These are phyloP conservation scores for Podarcis muralis DNA, from an alignment of 2,113 vertebrate species.

Conservation along the genomic window DNA sequence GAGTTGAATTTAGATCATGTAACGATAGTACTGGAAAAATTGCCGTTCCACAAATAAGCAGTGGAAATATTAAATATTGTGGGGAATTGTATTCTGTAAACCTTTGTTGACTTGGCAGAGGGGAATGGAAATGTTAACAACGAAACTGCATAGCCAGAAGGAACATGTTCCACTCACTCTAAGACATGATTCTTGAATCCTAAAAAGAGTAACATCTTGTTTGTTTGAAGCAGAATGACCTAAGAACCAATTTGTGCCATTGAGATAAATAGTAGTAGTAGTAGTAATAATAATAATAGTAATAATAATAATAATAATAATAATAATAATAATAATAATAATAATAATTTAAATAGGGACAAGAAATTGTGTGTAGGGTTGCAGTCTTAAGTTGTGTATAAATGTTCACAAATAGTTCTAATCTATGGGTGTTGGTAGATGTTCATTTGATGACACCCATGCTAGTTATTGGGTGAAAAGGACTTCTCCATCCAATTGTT, in stretches of 20 bases:
- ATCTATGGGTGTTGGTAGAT: neutral
- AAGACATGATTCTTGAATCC: neutral
- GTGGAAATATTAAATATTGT: neutral
- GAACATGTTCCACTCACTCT: neutral
- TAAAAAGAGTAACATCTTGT: neutral
- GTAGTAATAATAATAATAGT: too few species aligned
- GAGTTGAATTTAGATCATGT: neutral
- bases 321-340: too few species aligned
- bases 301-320: too few species aligned
- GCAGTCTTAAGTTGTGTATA: neutral
- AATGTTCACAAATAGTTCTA: neutral
- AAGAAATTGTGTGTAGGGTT: neutral
- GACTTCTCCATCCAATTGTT: constrained; percentile 3
- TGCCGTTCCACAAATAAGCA: neutral
- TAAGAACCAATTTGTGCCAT: neutral
- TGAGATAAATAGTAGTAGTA: neutral
- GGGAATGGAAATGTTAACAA: neutral
- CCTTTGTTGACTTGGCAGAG: neutral
- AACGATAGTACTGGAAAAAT: neutral
- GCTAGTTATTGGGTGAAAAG: neutral
- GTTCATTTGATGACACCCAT: constrained; percentile 15
- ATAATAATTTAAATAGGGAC: too few species aligned
- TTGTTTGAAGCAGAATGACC: neutral
- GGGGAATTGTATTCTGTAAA: neutral
- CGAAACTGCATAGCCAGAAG: neutral